Base-by-base conservation (phyloP, 2,888 invertebrate genomes). In the Achlya flavicornis region DNA sequence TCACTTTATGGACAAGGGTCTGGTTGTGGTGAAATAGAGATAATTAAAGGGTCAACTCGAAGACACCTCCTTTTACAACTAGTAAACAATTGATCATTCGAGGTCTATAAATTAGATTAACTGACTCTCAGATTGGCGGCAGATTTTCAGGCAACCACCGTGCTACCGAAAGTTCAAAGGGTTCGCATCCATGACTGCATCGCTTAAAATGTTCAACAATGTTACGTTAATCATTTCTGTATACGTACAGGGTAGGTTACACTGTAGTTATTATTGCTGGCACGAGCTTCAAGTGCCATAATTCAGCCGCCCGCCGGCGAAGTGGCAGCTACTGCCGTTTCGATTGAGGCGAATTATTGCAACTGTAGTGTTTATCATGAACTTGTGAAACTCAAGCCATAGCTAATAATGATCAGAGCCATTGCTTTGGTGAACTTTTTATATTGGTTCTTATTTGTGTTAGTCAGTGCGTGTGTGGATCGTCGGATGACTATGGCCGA, bases 1-100 rank as follows among this genome's bases (percentile, higher is more conserved):
- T 8, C 57, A 48, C 58, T 58, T 58, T 12, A 33, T 58, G 58
- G 58, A 58, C 33, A 35, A n/a, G 12, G 33, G 33, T 58, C 10
- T 12, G n/a, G n/a, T 58, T 58, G n/a, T 58, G 46, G 46, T 57
- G 57, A 57, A 57, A 26, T 14, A 5, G n/a, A 0, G 57, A 19
- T 14, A 26, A 57, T 14, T 35, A 8, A 35, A 14, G 33, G 58
- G n/a, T 33, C 33, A 58, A 10, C 12, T 41, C 12, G 41, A 41
- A 41, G 41, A 32, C 14, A 58, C n/a, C 1, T 8, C n/a, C 6
- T 19, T 33, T 58, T 58, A n/a, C 8, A 35, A 8, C 0, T 14
- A 11, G 2, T 33, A 14, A n/a, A 14, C 46, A 46, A 11, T 43
- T 43, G 3, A 14, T 43, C 43, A 14, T 46, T 46, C n/a, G 14